Evolutionary conservation across 2,113 vertebrate genomes (phyloP).

Genomic region (Gopherus flavomarginatus): DNA sequence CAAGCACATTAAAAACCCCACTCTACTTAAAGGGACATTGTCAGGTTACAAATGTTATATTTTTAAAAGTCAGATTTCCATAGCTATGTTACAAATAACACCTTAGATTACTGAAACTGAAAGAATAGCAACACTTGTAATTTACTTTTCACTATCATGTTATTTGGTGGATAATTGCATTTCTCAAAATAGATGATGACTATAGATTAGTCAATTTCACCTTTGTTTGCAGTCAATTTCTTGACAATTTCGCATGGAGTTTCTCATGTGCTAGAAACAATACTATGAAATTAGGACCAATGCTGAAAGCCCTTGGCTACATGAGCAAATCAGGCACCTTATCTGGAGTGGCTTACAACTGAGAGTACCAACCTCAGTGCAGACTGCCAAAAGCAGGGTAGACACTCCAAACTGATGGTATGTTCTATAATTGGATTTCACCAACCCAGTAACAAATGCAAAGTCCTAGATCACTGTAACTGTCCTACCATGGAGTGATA

Average conservation of each 20-base stretch:
- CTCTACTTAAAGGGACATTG: constrained; percentile 52
- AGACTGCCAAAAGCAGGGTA: neutral
- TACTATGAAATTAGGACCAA: neutral
- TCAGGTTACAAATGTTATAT: constrained; percentile 69
- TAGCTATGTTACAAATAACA: constrained; percentile 56
- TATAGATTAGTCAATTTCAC: neutral
- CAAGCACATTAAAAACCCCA: constrained; percentile 58
- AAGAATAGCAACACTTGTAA: constrained; percentile 40
- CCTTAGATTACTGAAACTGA: constrained; percentile 52
- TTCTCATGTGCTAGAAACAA: neutral
- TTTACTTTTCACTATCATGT: constrained; percentile 17
- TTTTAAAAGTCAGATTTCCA: constrained; percentile 71
- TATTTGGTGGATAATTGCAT: neutral
- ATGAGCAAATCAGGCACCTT: neutral
- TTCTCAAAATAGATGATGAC: neutral
- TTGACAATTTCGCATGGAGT: neutral
- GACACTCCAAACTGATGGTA: neutral
- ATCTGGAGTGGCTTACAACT: neutral
- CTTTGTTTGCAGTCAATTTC: neutral
- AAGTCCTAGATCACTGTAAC: neutral
- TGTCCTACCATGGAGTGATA: neutral
- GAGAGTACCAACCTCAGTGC: neutral
- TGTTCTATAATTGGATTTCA: neutral
- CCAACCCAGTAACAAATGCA: neutral
- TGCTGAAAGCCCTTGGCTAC: neutral